phyloP scores from a whole-genome alignment of 1,140 invertebrate genomes.

The Plectrocnemia conspersa region DNA sequence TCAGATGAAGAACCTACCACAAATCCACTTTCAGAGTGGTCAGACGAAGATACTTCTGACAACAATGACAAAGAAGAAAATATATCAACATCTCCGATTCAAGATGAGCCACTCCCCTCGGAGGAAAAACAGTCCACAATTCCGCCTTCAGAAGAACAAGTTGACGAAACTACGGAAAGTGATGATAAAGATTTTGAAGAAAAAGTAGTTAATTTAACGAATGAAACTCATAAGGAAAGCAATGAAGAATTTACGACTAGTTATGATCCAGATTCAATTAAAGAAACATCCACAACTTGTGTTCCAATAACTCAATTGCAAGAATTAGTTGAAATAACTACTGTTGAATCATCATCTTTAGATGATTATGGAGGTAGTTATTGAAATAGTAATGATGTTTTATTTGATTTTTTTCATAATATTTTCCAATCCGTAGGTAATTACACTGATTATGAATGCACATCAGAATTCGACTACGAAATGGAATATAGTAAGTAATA shows the following conservation, averaged over 20 bases:
- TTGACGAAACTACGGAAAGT: background rate
- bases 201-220: background rate
- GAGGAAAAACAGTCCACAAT: no score
- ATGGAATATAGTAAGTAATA: constrained; percentile 4
- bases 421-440: constrained; percentile 3
- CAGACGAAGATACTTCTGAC: no score
- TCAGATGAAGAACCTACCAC: no score
- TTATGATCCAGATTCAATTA: background rate
- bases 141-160: background rate
- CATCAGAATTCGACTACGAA: background rate
- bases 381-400: background rate
- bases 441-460: constrained; percentile 5
- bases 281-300: background rate
- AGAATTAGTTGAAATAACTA: background rate
- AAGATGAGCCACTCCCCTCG: no score
- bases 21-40: no score
- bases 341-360: background rate
- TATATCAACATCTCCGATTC: no score
- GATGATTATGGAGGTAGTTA: background rate
- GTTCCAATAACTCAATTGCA: background rate
- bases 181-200: background rate
- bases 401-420: background rate
- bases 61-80: no score
- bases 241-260: background rate
- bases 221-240: background rate